These are phyloP conservation scores for Drosophila nigrodunni DNA, from an alignment of 1,140 invertebrate species.

Conservation along the genomic window DNA sequence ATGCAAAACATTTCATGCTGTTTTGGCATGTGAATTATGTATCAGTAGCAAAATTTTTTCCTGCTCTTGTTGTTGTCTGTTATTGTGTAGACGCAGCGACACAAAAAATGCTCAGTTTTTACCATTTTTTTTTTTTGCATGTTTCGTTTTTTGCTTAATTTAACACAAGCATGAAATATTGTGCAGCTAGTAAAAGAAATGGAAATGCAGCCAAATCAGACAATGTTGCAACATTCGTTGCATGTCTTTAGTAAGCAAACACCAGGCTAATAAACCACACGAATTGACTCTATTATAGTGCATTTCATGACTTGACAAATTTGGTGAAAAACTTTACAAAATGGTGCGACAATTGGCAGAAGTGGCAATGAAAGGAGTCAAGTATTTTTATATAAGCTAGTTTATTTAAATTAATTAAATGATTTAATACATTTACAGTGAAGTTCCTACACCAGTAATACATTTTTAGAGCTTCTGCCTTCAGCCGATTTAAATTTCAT, in stretches of 20 bases:
- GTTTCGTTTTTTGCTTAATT: conserved; percentile 52
- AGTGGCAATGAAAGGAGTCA: no score
- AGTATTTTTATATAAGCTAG: no score
- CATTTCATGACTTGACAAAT: neutral
- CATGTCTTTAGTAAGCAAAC: conserved; percentile 30
- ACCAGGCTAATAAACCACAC: neutral
- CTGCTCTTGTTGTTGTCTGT: conserved; percentile 16
- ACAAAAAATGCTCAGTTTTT: conserved; percentile 26
- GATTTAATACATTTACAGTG: no score
- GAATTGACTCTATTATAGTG: neutral
- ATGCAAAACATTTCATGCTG: conserved; percentile 77
- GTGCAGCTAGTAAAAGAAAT: conserved; percentile 26
- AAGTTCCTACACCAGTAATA: neutral
- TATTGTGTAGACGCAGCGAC: conserved; percentile 21
- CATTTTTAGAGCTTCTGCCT: neutral
- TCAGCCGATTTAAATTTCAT: neutral
- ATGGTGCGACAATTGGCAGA: no score
- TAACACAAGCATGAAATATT: conserved; percentile 49
- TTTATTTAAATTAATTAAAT: no score
- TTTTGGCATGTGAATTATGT: conserved; percentile 80
- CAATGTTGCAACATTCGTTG: conserved; percentile 37
- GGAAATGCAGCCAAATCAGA: conserved; percentile 29
- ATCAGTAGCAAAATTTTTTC: conserved; percentile 48
- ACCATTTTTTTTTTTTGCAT: neutral
- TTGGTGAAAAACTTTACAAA: no score